Evolutionary conservation across 2,113 vertebrate genomes (phyloP).

Genomic region (Salvelinus sp.): DNA sequence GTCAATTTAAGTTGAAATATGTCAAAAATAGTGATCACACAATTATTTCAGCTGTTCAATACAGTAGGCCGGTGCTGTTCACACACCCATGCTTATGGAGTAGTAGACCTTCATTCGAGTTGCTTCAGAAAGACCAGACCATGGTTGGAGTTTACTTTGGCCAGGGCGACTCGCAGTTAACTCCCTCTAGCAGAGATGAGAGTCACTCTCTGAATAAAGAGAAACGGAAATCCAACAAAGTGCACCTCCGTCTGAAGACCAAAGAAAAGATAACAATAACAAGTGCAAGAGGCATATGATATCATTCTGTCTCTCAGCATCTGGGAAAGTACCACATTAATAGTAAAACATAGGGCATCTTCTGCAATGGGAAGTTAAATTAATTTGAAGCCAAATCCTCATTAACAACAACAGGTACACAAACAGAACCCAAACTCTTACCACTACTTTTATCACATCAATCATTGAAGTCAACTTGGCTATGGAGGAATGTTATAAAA

Average conservation of each 20-base stretch:
- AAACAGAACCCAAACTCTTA: background rate
- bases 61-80: background rate
- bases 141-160: slow-evolving; percentile 60
- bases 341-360: slow-evolving; percentile 20
- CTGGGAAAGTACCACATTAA: slow-evolving; percentile 69
- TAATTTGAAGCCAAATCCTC: background rate
- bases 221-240: slow-evolving; percentile 56
- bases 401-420: background rate
- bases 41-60: background rate
- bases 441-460: background rate
- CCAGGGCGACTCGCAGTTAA: background rate
- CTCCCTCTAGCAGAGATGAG: slow-evolving; percentile 53
- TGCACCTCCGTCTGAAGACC: slow-evolving; percentile 43
- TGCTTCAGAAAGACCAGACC: background rate
- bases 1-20: background rate
- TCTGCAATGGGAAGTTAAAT: background rate
- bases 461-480: no score
- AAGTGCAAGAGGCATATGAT: slow-evolving; percentile 60
- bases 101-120: background rate
- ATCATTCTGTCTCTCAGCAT: slow-evolving; percentile 65
- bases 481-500: no score
- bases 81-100: background rate
- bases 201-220: slow-evolving; percentile 55
- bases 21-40: background rate
- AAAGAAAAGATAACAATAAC: slow-evolving; percentile 66